Conservation (phyloP, 2,113 vertebrate genomes). For the Carassius carassius region DNA sequence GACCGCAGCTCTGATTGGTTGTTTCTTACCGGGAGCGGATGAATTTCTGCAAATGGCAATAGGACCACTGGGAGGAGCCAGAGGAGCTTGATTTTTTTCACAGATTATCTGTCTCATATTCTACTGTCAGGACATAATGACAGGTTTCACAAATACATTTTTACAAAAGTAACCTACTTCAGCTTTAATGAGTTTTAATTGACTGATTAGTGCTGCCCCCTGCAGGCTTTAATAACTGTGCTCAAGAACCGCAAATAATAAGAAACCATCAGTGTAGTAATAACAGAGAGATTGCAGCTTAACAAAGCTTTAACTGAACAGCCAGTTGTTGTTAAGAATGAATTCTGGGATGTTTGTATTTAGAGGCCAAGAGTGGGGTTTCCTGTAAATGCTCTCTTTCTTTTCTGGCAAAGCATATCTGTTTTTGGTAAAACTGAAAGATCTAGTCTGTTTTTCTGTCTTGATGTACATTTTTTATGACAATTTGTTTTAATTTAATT, state of each 20-base stretch:
- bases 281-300: background rate
- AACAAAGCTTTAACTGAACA: background rate
- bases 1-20: no score
- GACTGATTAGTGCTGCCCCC: constrained; percentile 13
- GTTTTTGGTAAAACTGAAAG: background rate
- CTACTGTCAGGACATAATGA: no score
- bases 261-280: constrained; percentile 16
- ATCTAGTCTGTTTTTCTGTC: no score
- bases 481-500: background rate
- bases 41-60: no score
- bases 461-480: background rate
- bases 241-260: background rate
- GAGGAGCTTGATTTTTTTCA: no score
- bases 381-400: background rate
- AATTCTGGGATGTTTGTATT: background rate
- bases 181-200: constrained; percentile 20
- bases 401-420: background rate
- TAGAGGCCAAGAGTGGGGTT: background rate
- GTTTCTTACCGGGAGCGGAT: no score
- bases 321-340: background rate
- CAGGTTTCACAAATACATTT: no score
- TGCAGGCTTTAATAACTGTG: constrained; percentile 7
- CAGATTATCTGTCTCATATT: no score
- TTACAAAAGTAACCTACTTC: no score
- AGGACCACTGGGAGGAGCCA: no score